phyloP scores from a whole-genome alignment of 2,797 vertebrate genomes.

The Dendrocincla fuliginosa region DNA sequence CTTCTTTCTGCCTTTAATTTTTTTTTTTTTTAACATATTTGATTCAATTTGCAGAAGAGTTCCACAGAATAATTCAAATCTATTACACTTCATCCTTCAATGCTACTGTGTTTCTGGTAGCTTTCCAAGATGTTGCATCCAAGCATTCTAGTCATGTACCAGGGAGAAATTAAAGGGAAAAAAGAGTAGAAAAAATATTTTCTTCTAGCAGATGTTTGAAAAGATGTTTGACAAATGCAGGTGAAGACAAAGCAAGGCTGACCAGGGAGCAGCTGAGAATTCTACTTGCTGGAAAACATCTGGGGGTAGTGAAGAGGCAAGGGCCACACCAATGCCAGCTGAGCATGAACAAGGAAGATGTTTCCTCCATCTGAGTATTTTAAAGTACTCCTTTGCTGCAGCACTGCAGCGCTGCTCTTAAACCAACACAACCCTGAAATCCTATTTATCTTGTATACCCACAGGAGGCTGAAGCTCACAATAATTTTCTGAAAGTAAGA shows the following conservation, averaged over 20 bases:
- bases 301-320: rapidly evolving
- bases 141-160: neutral
- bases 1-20: neutral
- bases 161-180: neutral
- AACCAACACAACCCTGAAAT: neutral
- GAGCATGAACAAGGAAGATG: rapidly evolving
- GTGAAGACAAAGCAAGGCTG: neutral
- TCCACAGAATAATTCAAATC: neutral
- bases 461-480: neutral
- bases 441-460: neutral
- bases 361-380: neutral
- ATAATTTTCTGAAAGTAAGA: neutral
- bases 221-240: rapidly evolving
- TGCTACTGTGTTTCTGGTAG: neutral
- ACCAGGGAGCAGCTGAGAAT: neutral
- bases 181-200: neutral
- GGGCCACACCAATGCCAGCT: neutral
- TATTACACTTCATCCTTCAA: neutral
- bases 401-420: neutral
- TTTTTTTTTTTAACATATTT: neutral
- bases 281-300: neutral
- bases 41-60: neutral
- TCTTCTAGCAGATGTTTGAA: neutral
- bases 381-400: neutral
- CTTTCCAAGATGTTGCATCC: neutral